phyloP scores from a whole-genome alignment of 64 coral and sea anemone species.

The Stylophora pistillata region DNA sequence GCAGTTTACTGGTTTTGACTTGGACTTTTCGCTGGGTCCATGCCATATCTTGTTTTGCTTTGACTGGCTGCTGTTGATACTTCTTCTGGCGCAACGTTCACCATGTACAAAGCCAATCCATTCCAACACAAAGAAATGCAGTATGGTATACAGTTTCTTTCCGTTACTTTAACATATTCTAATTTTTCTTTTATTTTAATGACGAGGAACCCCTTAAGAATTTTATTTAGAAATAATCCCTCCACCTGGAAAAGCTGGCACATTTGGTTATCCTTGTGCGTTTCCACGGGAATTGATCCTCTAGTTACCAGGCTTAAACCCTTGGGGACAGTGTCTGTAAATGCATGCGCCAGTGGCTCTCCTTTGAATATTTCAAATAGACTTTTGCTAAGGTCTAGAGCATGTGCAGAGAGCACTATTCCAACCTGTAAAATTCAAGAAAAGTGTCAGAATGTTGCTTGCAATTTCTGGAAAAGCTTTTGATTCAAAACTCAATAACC shows the following conservation, averaged over 20 bases:
- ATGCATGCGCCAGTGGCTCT: slow-evolving; percentile 51
- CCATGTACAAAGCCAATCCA: too few species aligned
- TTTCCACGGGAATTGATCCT: slow-evolving; percentile 18
- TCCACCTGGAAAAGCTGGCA: slow-evolving; percentile 67
- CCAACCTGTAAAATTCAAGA: slow-evolving; percentile 58
- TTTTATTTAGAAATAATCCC: slow-evolving; percentile 8
- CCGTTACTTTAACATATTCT: too few species aligned
- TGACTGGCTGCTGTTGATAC: too few species aligned
- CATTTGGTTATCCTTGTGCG: slow-evolving; percentile 47
- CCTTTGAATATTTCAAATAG: slow-evolving; percentile 33
- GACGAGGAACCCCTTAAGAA: too few species aligned
- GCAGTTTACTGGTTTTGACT: too few species aligned
- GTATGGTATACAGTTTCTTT: too few species aligned
- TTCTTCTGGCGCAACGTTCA: too few species aligned
- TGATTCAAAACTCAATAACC: neutral
- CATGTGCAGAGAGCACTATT: slow-evolving; percentile 67
- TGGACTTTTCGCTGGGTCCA: too few species aligned
- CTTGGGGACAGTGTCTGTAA: slow-evolving; percentile 52
- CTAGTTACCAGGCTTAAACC: slow-evolving; percentile 75
- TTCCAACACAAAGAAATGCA: too few species aligned
- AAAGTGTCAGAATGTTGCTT: neutral
- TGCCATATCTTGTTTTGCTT: too few species aligned
- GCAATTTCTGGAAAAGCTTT: neutral
- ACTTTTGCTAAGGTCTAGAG: slow-evolving; percentile 26
- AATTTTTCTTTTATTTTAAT: too few species aligned